Evolutionary conservation across 2,888 invertebrate genomes (phyloP).

Genomic region (Eudemis profundana): DNA sequence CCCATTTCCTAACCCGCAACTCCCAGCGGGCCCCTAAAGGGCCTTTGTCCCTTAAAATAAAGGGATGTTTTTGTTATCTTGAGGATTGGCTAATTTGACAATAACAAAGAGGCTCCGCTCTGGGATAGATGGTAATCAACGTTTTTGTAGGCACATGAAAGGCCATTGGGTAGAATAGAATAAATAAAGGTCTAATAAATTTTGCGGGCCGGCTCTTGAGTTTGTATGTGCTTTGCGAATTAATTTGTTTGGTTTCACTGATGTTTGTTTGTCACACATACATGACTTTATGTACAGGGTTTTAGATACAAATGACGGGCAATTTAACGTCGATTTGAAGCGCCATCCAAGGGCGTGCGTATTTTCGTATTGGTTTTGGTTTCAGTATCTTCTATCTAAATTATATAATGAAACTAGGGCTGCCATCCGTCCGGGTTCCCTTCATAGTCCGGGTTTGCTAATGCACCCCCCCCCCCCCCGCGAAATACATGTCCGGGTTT

Average conservation of each 20-base stretch:
- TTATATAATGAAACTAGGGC: too few species aligned
- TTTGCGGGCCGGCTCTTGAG: slow-evolving; percentile 56
- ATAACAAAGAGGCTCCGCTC: slow-evolving; percentile 81
- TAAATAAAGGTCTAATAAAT: slow-evolving; percentile 61
- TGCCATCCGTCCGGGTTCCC: too few species aligned
- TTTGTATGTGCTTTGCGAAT: slow-evolving; percentile 42
- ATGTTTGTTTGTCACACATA: slow-evolving; percentile 24
- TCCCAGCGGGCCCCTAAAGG: slow-evolving; percentile 50
- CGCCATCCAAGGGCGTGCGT: too few species aligned
- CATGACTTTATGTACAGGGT: background rate
- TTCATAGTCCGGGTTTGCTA: too few species aligned
- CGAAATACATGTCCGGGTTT: too few species aligned
- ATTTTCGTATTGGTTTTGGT: too few species aligned
- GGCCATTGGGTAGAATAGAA: slow-evolving; percentile 60
- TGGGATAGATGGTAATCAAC: slow-evolving; percentile 80
- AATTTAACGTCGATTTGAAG: background rate
- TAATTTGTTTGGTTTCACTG: slow-evolving; percentile 37
- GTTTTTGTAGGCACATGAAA: slow-evolving; percentile 65
- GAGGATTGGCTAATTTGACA: slow-evolving; percentile 86
- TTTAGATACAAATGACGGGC: background rate
- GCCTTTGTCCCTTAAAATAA: slow-evolving; percentile 78
- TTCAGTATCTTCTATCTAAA: too few species aligned
- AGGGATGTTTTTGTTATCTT: slow-evolving; percentile 85
- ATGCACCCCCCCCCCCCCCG: too few species aligned
- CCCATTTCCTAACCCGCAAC: background rate